Evolutionary conservation across 2,888 invertebrate species (phyloP).

Genomic region (Dolichomitus sp.): DNA sequence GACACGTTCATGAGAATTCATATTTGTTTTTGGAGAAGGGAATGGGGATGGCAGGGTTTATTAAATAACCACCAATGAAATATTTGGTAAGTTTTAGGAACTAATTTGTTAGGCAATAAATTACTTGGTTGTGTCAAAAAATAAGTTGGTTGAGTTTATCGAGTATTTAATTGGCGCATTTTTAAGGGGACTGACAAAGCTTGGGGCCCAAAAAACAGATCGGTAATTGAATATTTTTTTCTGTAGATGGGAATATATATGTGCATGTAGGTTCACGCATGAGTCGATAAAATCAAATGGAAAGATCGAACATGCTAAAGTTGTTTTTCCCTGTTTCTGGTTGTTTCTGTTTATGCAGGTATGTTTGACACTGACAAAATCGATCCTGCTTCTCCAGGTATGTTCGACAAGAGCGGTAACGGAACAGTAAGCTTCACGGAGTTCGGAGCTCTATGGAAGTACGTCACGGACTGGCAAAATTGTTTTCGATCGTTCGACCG

Average conservation of each 20-base stretch:
- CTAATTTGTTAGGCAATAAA: too few species aligned
- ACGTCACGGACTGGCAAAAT: constrained; percentile 99
- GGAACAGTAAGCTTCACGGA: constrained; percentile 98
- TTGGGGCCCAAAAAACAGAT: too few species aligned
- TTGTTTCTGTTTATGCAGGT: constrained; percentile 76
- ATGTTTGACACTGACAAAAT: constrained; percentile 85
- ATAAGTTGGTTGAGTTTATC: too few species aligned
- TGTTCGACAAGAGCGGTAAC: constrained; percentile 97
- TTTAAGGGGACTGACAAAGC: too few species aligned
- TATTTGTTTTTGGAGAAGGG: too few species aligned
- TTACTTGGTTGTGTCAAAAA: too few species aligned
- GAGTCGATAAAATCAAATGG: constrained; percentile 11
- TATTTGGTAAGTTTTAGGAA: too few species aligned
- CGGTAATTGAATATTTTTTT: background rate
- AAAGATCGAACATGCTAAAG: constrained; percentile 45
- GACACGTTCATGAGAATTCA: too few species aligned
- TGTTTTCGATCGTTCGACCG: constrained; percentile 98
- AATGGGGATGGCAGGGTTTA: too few species aligned
- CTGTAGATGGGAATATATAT: constrained; percentile 15
- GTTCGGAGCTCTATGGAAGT: constrained; percentile 98
- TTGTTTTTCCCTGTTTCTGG: constrained; percentile 60
- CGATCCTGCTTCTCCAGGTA: constrained; percentile 88
- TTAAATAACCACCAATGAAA: too few species aligned
- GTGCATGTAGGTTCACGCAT: constrained; percentile 48
- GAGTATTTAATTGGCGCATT: too few species aligned